Conservation (phyloP, 2,888 invertebrate species). For the Boloria selene region DNA sequence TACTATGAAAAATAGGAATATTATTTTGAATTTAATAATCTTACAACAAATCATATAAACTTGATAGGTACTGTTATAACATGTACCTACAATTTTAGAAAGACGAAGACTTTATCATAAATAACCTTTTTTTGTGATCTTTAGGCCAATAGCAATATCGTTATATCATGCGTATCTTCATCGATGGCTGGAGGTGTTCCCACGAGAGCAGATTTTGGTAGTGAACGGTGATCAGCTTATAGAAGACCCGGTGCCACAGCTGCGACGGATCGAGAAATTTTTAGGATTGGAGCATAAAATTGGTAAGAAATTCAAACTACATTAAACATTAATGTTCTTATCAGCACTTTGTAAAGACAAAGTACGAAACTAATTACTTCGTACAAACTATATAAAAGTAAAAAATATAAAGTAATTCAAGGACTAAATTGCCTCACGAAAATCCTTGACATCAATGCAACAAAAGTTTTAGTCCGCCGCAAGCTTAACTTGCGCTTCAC, state of each 20-base stretch:
- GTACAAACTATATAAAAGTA: too few relatives aligned
- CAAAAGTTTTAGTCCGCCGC: slow-evolving; percentile 27
- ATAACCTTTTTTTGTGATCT: slow-evolving; percentile 32
- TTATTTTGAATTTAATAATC: too few relatives aligned
- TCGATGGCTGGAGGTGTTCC: slow-evolving; percentile 96
- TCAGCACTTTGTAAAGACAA: not conserved
- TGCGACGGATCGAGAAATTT: slow-evolving; percentile 93
- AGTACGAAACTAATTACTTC: too few relatives aligned
- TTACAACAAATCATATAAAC: too few relatives aligned
- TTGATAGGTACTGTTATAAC: too few relatives aligned
- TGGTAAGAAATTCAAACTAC: slow-evolving; percentile 49
- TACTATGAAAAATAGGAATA: too few relatives aligned
- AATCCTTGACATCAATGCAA: slow-evolving; percentile 34
- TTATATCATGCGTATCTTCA: slow-evolving; percentile 95
- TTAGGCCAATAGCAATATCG: slow-evolving; percentile 91
- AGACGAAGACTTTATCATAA: not conserved
- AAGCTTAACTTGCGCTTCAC: slow-evolving; percentile 26
- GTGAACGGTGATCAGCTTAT: slow-evolving; percentile 97
- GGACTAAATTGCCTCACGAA: slow-evolving; percentile 24
- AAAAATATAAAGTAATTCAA: slow-evolving; percentile 1
- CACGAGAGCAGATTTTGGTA: slow-evolving; percentile 94
- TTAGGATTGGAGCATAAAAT: slow-evolving; percentile 86
- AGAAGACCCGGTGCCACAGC: slow-evolving; percentile 93
- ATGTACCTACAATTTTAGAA: too few relatives aligned
- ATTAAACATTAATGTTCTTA: not conserved